Percentiles rank a stretch among this genome's conserved stretches.
phyloP scores from a whole-genome alignment of 2,797 vertebrate species.

The Neopelma chrysocephalum region DNA sequence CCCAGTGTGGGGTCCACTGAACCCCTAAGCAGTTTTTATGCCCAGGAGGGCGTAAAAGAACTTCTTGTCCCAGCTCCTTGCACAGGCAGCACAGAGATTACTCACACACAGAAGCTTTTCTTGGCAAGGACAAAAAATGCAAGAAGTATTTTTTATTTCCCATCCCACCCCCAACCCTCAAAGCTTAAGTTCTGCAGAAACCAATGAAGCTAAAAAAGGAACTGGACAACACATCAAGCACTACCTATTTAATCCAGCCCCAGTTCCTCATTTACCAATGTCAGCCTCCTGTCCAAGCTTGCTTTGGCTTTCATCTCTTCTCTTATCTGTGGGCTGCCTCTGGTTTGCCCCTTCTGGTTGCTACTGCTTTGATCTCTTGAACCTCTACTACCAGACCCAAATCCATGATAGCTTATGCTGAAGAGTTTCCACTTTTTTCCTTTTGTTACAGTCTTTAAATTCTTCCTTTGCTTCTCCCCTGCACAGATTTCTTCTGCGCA shows the following conservation, averaged over 20 bases:
- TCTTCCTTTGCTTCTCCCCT: background rate
- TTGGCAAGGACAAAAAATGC: background rate
- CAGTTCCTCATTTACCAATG: background rate
- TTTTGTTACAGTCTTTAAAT: background rate
- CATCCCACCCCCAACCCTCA: background rate
- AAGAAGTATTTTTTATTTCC: background rate
- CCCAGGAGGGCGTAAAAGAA: background rate
- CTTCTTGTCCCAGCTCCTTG: background rate
- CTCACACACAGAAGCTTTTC: background rate
- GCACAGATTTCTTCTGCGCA: background rate
- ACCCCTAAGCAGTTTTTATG: background rate
- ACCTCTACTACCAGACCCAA: constrained; percentile 7
- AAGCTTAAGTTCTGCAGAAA: background rate
- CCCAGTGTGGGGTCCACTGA: background rate
- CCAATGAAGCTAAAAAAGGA: background rate
- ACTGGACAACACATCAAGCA: background rate
- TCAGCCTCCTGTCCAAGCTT: background rate
- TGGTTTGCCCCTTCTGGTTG: constrained; percentile 40
- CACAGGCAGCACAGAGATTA: background rate
- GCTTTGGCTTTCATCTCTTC: constrained; percentile 50
- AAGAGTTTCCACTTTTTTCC: background rate
- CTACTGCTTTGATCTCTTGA: constrained; percentile 54
- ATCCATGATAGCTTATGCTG: background rate
- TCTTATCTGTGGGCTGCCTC: constrained; percentile 42
- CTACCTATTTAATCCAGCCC: background rate